Evolutionary conservation across 2,113 vertebrate genomes (phyloP).

Genomic region (Nannospalax galili): DNA sequence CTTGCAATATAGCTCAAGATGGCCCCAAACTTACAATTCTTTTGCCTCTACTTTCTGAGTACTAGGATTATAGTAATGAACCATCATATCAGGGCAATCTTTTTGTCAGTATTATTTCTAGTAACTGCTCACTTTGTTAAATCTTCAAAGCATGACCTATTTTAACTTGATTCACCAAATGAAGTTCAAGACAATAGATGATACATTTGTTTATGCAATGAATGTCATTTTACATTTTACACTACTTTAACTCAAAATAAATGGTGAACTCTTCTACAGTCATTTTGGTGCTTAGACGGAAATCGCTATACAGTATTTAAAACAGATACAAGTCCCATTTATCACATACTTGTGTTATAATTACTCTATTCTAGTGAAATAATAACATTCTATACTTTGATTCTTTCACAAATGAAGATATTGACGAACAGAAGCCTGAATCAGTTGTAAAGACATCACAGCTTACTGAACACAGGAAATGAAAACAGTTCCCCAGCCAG

Average conservation of each 20-base stretch:
- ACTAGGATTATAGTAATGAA: not conserved
- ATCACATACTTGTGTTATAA: not conserved
- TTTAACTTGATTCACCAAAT: not conserved
- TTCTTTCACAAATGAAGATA: not conserved
- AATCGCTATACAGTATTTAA: not conserved
- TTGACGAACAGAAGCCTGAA: not conserved
- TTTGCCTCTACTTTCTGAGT: not conserved
- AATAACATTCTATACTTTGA: not conserved
- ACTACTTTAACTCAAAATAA: not conserved
- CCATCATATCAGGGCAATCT: not conserved
- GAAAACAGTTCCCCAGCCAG: not conserved
- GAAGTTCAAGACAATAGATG: not conserved
- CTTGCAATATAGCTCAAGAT: not conserved
- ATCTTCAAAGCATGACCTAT: not conserved
- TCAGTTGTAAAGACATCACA: not conserved
- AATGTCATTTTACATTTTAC: constrained; percentile 33
- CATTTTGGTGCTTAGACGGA: not conserved
- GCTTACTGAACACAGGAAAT: not conserved
- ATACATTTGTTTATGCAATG: not conserved
- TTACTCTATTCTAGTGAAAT: not conserved
- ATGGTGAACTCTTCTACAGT: not conserved
- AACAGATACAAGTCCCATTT: not conserved
- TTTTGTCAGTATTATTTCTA: not conserved
- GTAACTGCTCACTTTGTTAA: not conserved
- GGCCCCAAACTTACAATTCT: not conserved